Evolutionary conservation across 2,888 invertebrate species (phyloP), one percentile per base, ranked within the genome.

Genomic region (Stenolophus ochropezus): DNA sequence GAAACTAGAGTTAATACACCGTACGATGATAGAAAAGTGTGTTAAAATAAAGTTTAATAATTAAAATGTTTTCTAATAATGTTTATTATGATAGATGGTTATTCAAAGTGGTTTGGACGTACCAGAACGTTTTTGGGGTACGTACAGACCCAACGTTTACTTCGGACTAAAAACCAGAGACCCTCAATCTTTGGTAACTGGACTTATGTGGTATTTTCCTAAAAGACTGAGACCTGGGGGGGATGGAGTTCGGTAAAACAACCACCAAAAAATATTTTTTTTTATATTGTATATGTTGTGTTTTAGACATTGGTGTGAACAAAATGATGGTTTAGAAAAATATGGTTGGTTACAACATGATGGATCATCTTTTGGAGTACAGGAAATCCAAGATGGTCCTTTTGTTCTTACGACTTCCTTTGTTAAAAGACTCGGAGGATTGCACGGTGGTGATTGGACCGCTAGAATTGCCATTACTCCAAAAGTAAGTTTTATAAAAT

Each of bases 171-270:
- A 97, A 90, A 97, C 96, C 0, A 91, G 98, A 77, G 96, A 96
- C 87, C 96, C 97, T 0, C 91, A 94, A 78, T 98, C 98, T 0
- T 92, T 98, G 0, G 94, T 98, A 0, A 94, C 97, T 86, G 99
- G 99, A 0, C 90, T 98, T 20, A 98, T 99, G 98, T 99, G 98
- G 99, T 97, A 98, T 87, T 94, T 95, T 83, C 95, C 96, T 0
- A 91, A 91, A 1, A 90, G 92, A 84, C 86, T 94, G 23, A 90
- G 91, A 0, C 91, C 93, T 0, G 93, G 93, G 33, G 95, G 95
- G 83, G 94, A 94, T 83, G 96, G 96, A 0, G 93, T 96, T 47
- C 92, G 96, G 90, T 93, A 89, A 85, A 53, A 20, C 0, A 16
- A 20, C 3, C n/a, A n/a, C n/a, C n/a, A n/a, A n/a, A n/a, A n/a